Conservation (phyloP, 37 sponge, comb jelly and placozoan genomes). For the Crambe crambe region DNA sequence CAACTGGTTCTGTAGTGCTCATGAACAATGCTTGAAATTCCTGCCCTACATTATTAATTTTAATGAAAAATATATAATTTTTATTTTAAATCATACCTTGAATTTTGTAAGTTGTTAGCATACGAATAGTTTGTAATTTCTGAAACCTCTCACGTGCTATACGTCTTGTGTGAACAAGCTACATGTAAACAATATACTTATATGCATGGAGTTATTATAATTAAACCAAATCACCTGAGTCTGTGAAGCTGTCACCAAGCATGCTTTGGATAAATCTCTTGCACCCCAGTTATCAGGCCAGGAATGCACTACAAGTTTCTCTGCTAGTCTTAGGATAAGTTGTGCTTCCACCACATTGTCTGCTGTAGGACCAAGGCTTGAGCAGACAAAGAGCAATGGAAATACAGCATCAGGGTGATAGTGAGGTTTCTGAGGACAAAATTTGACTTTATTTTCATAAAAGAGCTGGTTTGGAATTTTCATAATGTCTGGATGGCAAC, state of each 20-base stretch:
- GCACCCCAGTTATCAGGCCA: conserved; percentile 31
- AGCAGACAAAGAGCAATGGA: conserved; percentile 69
- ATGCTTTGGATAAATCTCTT: neutral
- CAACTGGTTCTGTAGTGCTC: conserved; percentile 65
- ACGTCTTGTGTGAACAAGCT: conserved; percentile 7
- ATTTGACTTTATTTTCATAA: conserved; percentile 36
- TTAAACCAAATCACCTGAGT: no score
- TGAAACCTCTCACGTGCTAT: neutral
- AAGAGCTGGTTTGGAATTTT: conserved; percentile 45
- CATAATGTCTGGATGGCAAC: conserved; percentile 60
- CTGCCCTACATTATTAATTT: conserved; percentile 34
- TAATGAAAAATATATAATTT: neutral
- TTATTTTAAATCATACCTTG: conserved; percentile 32
- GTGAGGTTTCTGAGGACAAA: neutral
- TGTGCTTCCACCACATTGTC: conserved; percentile 8
- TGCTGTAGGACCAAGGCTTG: neutral
- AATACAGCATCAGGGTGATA: conserved; percentile 40
- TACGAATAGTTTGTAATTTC: neutral
- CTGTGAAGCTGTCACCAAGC: conserved; percentile 1
- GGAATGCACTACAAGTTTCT: neutral
- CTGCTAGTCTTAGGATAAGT: conserved; percentile 4
- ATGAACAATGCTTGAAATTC: conserved; percentile 65
- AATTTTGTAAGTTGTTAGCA: conserved; percentile 38
- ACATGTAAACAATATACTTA: neutral
- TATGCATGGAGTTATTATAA: neutral